Conservation (phyloP, 2,113 vertebrate genomes). For the Poecilia latipinna region DNA sequence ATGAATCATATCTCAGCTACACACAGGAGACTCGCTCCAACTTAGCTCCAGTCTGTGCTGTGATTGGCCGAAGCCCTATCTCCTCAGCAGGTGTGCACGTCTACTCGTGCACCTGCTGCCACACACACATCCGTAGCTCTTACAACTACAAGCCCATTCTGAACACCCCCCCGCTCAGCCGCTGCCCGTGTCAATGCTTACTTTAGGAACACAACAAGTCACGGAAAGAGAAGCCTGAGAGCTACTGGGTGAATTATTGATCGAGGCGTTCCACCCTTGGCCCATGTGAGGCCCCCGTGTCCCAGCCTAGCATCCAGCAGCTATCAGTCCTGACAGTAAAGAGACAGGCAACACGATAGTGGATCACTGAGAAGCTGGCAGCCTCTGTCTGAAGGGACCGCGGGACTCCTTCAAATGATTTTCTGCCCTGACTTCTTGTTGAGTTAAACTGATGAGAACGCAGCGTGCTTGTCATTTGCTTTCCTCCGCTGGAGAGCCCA, state of each 20-base stretch:
- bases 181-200: constrained; percentile 50
- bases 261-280: constrained; percentile 53
- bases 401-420: constrained; percentile 69
- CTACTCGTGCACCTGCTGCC: not conserved
- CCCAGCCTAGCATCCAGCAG: constrained; percentile 55
- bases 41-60: constrained; percentile 59
- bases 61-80: constrained; percentile 63
- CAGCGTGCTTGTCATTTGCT: constrained; percentile 56
- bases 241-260: constrained; percentile 60
- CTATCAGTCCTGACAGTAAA: constrained; percentile 71
- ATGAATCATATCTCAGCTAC: constrained; percentile 78
- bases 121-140: not conserved
- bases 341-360: constrained; percentile 70
- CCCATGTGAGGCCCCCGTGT: constrained; percentile 54
- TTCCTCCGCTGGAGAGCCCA: constrained; percentile 21
- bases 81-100: constrained; percentile 56
- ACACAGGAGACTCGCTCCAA: constrained; percentile 73
- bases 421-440: constrained; percentile 67
- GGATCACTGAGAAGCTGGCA: constrained; percentile 66
- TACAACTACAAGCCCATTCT: constrained; percentile 33
- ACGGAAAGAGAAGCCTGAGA: constrained; percentile 16
- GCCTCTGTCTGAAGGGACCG: constrained; percentile 62
- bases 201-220: constrained; percentile 28
- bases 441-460: constrained; percentile 70
- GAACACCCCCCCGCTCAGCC: constrained; percentile 50